Percentiles rank a stretch among this genome's conserved stretches.
These are phyloP conservation scores for Yponomeuta plumbellus DNA, from an alignment of 2,888 invertebrate genomes.

Conservation along the genomic window DNA sequence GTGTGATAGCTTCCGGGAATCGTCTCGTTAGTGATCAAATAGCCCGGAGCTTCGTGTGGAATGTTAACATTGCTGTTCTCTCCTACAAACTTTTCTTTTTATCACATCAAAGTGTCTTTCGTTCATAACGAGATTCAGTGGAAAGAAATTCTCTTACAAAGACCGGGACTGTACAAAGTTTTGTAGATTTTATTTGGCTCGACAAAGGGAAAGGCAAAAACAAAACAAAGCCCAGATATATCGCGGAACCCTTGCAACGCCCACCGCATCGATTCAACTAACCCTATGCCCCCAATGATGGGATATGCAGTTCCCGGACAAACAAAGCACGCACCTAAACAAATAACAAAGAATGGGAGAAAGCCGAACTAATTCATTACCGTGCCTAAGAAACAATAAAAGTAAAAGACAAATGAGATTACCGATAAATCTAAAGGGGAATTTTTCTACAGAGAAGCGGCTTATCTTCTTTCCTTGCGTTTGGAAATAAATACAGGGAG, in stretches of 20 bases:
- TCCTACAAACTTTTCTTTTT: conserved; percentile 43
- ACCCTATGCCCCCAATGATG: conserved; percentile 43
- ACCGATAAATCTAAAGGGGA: conserved; percentile 61
- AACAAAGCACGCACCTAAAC: conserved; percentile 48
- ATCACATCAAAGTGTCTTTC: conserved; percentile 50
- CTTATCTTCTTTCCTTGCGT: conserved; percentile 65
- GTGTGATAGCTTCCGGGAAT: conserved; percentile 62
- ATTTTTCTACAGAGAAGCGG: conserved; percentile 53
- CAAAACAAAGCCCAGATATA: conserved; percentile 50
- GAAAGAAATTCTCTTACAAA: conserved; percentile 35
- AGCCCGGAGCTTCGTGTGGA: conserved; percentile 49
- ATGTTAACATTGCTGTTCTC: conserved; percentile 55
- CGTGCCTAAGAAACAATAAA: conserved; percentile 61
- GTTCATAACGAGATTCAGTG: conserved; percentile 42
- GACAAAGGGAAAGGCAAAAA: conserved; percentile 34
- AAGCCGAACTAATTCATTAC: conserved; percentile 61
- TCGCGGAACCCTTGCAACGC: conserved; percentile 57
- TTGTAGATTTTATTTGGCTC: conserved; percentile 27
- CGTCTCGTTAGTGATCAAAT: conserved; percentile 63
- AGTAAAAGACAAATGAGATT: conserved; percentile 60
- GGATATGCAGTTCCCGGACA: conserved; percentile 35
- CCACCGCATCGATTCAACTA: conserved; percentile 57
- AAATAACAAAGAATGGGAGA: conserved; percentile 50
- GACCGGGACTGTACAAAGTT: conserved; percentile 30
- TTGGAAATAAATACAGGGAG: conserved; percentile 57